Conservation (phyloP, 2,888 invertebrate species). For the Byasa hedistus region DNA sequence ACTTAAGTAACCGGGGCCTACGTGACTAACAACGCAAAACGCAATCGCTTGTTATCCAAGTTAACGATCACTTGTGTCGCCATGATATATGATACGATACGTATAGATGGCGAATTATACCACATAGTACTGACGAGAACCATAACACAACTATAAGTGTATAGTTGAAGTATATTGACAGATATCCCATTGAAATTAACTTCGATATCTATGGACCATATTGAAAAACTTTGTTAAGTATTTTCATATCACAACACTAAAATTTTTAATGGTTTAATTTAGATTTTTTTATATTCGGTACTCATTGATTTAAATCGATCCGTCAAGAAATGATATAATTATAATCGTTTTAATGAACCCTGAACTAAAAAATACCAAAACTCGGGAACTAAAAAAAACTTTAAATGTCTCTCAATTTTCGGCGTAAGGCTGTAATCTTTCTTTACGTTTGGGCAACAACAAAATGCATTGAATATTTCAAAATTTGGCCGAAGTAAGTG, state of each 20-base stretch:
- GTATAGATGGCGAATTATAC: neutral
- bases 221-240: too few species aligned
- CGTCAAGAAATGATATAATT: too few species aligned
- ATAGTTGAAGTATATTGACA: neutral
- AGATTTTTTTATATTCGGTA: too few species aligned
- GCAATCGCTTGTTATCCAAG: constrained; percentile 16
- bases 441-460: neutral
- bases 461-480: neutral
- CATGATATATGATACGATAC: neutral
- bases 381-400: too few species aligned
- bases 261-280: too few species aligned
- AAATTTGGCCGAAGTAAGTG: neutral
- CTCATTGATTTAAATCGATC: too few species aligned
- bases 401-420: neutral
- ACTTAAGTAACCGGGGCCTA: constrained; percentile 4
- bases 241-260: too few species aligned
- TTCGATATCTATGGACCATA: neutral
- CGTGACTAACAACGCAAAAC: constrained; percentile 16
- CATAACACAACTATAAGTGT: neutral
- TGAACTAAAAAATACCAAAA: too few species aligned
- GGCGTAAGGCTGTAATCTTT: too few species aligned
- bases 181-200: neutral
- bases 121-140: neutral
- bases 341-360: too few species aligned
- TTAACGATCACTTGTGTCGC: constrained; percentile 9